These are phyloP conservation scores for Hypsopygia costalis DNA, from an alignment of 2,888 invertebrate genomes.

Conservation along the genomic window DNA sequence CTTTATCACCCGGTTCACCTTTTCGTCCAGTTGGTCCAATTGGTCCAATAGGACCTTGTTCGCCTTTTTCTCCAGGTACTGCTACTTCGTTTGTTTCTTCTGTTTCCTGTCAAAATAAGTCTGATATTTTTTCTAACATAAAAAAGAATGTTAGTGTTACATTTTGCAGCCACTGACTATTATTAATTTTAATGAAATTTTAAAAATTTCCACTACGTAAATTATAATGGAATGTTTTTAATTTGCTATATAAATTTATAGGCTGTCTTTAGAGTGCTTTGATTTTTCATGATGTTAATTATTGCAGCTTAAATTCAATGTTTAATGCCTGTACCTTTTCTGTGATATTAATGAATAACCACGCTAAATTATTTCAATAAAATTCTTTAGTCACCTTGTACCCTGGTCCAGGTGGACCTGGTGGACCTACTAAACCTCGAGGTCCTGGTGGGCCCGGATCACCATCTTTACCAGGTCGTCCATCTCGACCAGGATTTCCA, in stretches of 20 bases:
- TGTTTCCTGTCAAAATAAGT: conserved; percentile 51
- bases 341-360: no score
- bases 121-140: conserved; percentile 28
- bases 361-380: no score
- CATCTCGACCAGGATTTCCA: conserved; percentile 82
- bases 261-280: no score
- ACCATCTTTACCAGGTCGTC: conserved; percentile 86
- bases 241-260: no score
- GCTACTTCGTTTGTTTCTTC: conserved; percentile 35
- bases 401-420: conserved; percentile 76
- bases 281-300: no score
- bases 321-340: no score
- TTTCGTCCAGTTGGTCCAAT: conserved; percentile 78
- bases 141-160: no score
- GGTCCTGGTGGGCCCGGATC: conserved; percentile 81
- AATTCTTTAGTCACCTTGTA: conserved; percentile 47
- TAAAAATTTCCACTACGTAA: no score
- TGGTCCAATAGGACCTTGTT: conserved; percentile 41
- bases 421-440: conserved; percentile 74
- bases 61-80: conserved; percentile 46
- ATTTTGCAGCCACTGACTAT: no score
- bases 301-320: no score
- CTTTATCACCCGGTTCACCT: conserved; percentile 81
- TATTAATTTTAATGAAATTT: no score
- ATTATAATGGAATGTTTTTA: no score